These are phyloP conservation scores for Acipenser oxyrinchus DNA, from an alignment of 2,797 vertebrate species.

Conservation along the genomic window DNA sequence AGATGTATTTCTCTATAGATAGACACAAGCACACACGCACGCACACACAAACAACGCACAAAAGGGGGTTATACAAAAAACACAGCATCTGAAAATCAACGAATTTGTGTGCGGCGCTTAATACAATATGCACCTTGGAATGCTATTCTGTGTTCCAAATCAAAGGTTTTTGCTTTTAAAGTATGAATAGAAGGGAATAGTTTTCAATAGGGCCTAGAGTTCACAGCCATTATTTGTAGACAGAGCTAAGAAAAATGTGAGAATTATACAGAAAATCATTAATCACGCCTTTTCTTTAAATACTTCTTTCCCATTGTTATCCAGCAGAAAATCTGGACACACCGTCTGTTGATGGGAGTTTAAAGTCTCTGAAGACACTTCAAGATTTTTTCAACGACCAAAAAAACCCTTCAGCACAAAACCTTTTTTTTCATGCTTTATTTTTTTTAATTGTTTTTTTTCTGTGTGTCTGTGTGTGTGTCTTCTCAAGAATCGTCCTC, in stretches of 20 bases:
- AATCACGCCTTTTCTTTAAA: slow-evolving; percentile 12
- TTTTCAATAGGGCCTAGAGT: slow-evolving; percentile 75
- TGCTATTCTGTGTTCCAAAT: slow-evolving; percentile 65
- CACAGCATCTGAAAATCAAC: slow-evolving; percentile 40
- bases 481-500: slow-evolving; percentile 28
- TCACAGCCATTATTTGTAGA: slow-evolving; percentile 83
- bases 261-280: slow-evolving; percentile 12
- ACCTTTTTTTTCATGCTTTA: background rate
- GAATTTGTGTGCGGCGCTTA: slow-evolving; percentile 42
- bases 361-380: slow-evolving; percentile 72
- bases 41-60: background rate
- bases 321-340: slow-evolving; percentile 11
- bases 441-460: slow-evolving; percentile 26
- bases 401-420: no score
- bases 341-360: slow-evolving; percentile 29
- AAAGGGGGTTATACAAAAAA: background rate
- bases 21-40: background rate
- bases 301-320: slow-evolving; percentile 12
- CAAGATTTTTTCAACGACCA: slow-evolving; percentile 35
- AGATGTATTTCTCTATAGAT: background rate
- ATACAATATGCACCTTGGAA: slow-evolving; percentile 62
- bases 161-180: slow-evolving; percentile 59
- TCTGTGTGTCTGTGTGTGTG: slow-evolving; percentile 17
- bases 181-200: slow-evolving; percentile 67
- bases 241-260: slow-evolving; percentile 44